Conservation (phyloP, 1,140 invertebrate species). For the Listronotus bonariensis region DNA sequence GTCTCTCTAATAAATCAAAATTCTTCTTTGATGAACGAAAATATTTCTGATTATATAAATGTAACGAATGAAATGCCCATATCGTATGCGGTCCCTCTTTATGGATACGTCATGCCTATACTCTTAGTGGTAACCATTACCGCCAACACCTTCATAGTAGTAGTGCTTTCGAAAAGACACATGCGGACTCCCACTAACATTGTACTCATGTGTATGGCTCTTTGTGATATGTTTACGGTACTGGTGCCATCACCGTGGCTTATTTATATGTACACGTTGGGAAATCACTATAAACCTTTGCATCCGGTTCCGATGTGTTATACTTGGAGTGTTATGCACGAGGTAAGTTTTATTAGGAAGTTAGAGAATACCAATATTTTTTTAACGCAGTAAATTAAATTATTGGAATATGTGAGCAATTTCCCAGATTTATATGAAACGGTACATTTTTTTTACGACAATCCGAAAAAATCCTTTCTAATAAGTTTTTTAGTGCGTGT, state of each 20-base stretch:
- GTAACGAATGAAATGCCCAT: conserved; percentile 70
- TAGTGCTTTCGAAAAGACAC: conserved; percentile 72
- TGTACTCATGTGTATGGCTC: conserved; percentile 86
- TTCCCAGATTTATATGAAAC: too few relatives aligned
- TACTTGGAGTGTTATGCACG: conserved; percentile 78
- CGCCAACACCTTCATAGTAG: conserved; percentile 87
- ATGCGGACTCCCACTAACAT: conserved; percentile 88
- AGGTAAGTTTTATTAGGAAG: conserved; percentile 60
- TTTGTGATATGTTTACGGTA: conserved; percentile 91
- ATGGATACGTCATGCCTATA: conserved; percentile 82
- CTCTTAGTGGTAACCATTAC: conserved; percentile 86
- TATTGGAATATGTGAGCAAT: too few relatives aligned
- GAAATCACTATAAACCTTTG: conserved; percentile 79
- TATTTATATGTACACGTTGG: conserved; percentile 89
- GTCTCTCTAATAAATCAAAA: too few relatives aligned
- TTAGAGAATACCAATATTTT: too few relatives aligned
- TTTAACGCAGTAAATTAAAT: too few relatives aligned
- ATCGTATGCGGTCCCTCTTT: conserved; percentile 69
- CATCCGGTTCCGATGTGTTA: conserved; percentile 76
- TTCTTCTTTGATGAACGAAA: too few relatives aligned
- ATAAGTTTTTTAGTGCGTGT: too few relatives aligned
- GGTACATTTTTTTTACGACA: too few relatives aligned
- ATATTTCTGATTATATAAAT: conserved; percentile 56
- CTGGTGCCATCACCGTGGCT: conserved; percentile 80
- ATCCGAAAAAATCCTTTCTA: too few relatives aligned